Base-by-base conservation (phyloP, 2,113 vertebrate genomes). In the Microcebus lehilahytsara region DNA sequence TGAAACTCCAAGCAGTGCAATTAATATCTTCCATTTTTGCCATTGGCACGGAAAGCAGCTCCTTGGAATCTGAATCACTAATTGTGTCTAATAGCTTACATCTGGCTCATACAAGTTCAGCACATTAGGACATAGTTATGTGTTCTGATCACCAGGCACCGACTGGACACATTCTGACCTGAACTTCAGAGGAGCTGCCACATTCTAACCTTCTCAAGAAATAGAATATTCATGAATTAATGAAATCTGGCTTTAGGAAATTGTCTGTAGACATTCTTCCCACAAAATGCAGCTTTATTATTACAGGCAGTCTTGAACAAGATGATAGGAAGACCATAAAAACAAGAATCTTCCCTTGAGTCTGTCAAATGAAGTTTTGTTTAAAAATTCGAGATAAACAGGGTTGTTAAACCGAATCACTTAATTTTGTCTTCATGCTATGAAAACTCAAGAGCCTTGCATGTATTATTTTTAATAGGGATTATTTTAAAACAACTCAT, bases 1-100 rank as follows among this genome's bases (percentile, higher is more conserved):
- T 98, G 96, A 97, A 97, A 96, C 92, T 97, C 89, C 97, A 97
- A 98, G 96, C 96, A 97, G 92, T 51, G 72, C 97, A 98, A 98
- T 98, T 98, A 98, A 98, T 98, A 98, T 97, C 91, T 97, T 97
- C 97, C 97, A 83, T 98, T 98, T 98, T 96, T 97, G 98, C 98
- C 98, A 98, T 96, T 19, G 92, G 98, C 98, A 96, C 22, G 11
- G 96, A 97, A 98, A 98, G 97, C 77, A 79, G 88, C 97, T 96
- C 95, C 97, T 95, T 97, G 91, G 91, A 97, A 96, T 98, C 93
- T 89, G 97, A 97, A 96, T 97, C 94, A 72, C 97, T 98, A 98
- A 98, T 98, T 97, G 95, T 89, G n/a, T 83, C 96, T 98, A 98
- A 98, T 96, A 98, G 98, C 96, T 97, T 96, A 96, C 98, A 98